These are phyloP conservation scores for Dioctria rufipes DNA, from an alignment of 2,888 invertebrate genomes.

Conservation along the genomic window DNA sequence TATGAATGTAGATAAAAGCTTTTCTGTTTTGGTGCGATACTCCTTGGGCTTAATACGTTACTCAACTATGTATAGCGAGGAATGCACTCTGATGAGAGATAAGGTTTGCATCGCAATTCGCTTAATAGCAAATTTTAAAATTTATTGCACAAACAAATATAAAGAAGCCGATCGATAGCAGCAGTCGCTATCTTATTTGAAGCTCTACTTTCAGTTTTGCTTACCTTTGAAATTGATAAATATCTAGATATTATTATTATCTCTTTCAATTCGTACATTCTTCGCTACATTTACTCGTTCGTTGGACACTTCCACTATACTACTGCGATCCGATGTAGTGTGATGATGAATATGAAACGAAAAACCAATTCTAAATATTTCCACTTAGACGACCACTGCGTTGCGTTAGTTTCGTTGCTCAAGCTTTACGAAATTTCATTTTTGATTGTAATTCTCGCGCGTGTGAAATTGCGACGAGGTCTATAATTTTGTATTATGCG, in stretches of 20 bases:
- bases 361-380: slow-evolving; percentile 27
- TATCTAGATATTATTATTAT: slow-evolving; percentile 11
- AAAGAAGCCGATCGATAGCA: slow-evolving; percentile 6
- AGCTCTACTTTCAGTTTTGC: slow-evolving; percentile 38
- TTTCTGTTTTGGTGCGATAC: neutral
- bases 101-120: no score
- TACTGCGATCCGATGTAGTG: no score
- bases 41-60: neutral
- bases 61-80: no score
- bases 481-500: neutral
- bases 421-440: slow-evolving; percentile 34
- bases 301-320: no score
- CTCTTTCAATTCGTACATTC: slow-evolving; percentile 17
- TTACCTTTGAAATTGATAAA: slow-evolving; percentile 19
- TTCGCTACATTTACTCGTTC: neutral
- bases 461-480: neutral
- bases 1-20: slow-evolving; percentile 18
- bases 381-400: slow-evolving; percentile 8
- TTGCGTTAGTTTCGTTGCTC: slow-evolving; percentile 24
- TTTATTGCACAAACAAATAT: no score
- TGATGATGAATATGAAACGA: no score
- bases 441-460: slow-evolving; percentile 6
- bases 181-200: neutral
- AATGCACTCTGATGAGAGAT: no score
- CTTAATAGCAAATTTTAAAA: no score